Conservation (phyloP, 1,140 invertebrate genomes). For the Akabosia matsudoensis region DNA sequence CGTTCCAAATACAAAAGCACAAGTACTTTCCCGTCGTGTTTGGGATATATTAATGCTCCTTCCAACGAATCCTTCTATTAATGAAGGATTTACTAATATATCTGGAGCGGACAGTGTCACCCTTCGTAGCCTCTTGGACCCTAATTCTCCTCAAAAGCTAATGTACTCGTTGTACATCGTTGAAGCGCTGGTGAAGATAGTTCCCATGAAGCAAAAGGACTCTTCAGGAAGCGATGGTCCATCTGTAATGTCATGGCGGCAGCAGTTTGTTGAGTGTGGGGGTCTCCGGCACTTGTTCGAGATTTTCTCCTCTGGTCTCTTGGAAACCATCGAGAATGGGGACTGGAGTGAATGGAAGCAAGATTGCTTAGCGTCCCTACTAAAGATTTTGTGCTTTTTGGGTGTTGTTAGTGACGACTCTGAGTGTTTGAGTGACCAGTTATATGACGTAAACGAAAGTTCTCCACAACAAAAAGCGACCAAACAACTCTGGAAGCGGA, state of each 20-base stretch:
- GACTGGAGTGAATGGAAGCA: conserved; percentile 87
- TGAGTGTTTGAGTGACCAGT: conserved; percentile 42
- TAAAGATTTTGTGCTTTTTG: conserved; percentile 79
- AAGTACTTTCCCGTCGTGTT: conserved; percentile 80
- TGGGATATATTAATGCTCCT: conserved; percentile 91
- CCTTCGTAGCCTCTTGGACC: conserved; percentile 71
- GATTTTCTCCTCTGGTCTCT: conserved; percentile 78
- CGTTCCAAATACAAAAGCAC: conserved; percentile 83
- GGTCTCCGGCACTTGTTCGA: conserved; percentile 83
- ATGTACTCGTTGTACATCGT: conserved; percentile 94
- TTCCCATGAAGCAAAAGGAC: background rate
- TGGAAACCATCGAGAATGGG: conserved; percentile 62
- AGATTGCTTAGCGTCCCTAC: conserved; percentile 80
- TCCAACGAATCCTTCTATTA: conserved; percentile 78
- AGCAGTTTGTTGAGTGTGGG: conserved; percentile 77
- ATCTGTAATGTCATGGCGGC: conserved; percentile 60
- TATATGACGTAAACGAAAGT: conserved; percentile 44
- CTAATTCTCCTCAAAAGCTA: conserved; percentile 82
- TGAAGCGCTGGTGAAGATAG: conserved; percentile 61
- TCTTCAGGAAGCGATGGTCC: background rate
- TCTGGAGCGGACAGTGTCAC: conserved; percentile 48
- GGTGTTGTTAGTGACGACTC: conserved; percentile 59
- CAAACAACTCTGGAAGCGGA: background rate
- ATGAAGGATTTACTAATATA: conserved; percentile 75
- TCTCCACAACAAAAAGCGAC: conserved; percentile 29